These are phyloP conservation scores for Macrobrachium rosenbergii DNA, from an alignment of 1,140 invertebrate genomes.

Conservation along the genomic window DNA sequence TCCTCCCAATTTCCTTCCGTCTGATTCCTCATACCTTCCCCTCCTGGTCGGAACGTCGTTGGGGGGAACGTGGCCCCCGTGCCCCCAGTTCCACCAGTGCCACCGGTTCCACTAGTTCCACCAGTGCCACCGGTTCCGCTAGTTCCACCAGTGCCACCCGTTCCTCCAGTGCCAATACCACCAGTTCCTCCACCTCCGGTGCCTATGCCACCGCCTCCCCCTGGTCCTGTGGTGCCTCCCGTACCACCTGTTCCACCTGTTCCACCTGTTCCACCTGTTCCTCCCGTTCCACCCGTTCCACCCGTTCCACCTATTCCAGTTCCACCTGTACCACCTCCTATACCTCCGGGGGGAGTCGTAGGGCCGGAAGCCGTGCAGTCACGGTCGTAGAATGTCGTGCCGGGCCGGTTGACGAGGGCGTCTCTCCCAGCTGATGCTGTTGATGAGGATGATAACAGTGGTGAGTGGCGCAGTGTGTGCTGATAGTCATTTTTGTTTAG, in stretches of 20 bases:
- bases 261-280: neutral
- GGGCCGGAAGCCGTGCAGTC: conserved; percentile 68
- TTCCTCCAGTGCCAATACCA: neutral
- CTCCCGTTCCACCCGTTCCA: neutral
- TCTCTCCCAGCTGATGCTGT: conserved; percentile 68
- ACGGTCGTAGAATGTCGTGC: conserved; percentile 71
- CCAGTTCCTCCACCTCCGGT: too few relatives aligned
- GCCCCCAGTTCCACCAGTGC: neutral
- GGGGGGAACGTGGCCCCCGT: neutral
- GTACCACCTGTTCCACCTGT: neutral
- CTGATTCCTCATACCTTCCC: conserved; percentile 1
- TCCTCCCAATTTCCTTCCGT: neutral
- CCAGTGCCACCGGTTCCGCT: neutral
- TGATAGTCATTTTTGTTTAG: too few relatives aligned
- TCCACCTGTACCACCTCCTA: neutral
- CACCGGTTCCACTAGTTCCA: neutral
- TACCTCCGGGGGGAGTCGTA: neutral
- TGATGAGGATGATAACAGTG: neutral
- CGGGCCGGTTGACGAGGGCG: conserved; percentile 69
- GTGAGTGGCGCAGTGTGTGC: neutral
- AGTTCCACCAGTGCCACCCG: neutral
- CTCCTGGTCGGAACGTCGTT: conserved; percentile 6
- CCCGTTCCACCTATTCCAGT: neutral
- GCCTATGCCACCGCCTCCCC: neutral
- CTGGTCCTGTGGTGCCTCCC: neutral